Percentiles rank a stretch among this genome's conserved stretches.
phyloP scores from a whole-genome alignment of 2,888 invertebrate species.

The Itoplectis maculator region DNA sequence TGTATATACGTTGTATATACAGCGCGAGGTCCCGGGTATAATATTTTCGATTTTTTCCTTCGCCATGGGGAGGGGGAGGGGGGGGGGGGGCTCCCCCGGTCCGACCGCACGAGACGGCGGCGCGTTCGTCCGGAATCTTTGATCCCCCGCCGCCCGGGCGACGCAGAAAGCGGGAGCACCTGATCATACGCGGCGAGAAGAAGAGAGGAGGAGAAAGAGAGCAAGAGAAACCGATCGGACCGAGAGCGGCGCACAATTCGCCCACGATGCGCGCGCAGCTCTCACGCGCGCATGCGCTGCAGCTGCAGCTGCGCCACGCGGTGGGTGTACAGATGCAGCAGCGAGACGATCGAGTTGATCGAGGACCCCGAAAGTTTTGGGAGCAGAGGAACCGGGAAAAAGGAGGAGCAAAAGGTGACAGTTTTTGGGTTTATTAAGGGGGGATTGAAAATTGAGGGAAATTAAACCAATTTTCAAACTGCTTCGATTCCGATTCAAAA shows the following conservation, averaged over 20 bases:
- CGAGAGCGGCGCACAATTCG: conserved; percentile 17
- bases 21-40: conserved; percentile 65
- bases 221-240: conserved; percentile 74
- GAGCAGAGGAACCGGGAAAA: not conserved
- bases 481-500: no score
- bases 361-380: not conserved
- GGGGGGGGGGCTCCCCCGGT: no score
- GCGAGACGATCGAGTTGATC: not conserved
- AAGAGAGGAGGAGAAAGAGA: no score
- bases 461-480: no score
- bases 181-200: conserved; percentile 79
- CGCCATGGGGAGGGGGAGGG: conserved; percentile 25
- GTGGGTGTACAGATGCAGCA: conserved; percentile 10
- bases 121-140: conserved; percentile 75
- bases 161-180: conserved; percentile 72
- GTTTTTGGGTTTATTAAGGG: no score
- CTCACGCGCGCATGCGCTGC: not conserved
- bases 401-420: not conserved
- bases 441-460: no score
- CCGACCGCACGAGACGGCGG: conserved; percentile 72
- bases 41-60: conserved; percentile 72
- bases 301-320: not conserved
- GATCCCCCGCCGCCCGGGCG: conserved; percentile 79
- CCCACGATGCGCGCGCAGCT: not conserved
- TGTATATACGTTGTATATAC: conserved; percentile 62